These are phyloP conservation scores for Todiramphus saurophagus DNA, from an alignment of 2,113 vertebrate genomes.

Conservation along the genomic window DNA sequence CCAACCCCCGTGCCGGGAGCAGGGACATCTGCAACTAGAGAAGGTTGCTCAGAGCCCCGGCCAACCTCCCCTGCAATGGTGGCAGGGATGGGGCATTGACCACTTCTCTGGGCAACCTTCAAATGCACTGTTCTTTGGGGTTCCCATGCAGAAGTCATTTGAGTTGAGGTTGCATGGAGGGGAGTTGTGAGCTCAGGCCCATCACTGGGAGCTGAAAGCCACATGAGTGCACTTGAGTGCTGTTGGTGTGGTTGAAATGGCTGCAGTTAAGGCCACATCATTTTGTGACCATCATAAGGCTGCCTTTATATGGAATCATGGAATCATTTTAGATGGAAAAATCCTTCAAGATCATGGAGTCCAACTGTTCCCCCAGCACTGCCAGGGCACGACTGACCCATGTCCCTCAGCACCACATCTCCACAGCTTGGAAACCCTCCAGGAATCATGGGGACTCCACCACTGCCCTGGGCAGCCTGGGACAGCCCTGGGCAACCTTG, in stretches of 20 bases:
- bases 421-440: neutral
- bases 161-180: neutral
- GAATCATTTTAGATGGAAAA: neutral
- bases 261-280: accelerated
- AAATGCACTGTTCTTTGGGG: neutral
- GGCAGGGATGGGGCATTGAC: neutral
- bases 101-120: neutral
- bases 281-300: accelerated
- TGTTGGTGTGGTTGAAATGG: too few relatives aligned
- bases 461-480: neutral
- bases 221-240: accelerated
- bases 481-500: neutral
- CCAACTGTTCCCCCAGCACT: neutral
- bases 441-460: neutral
- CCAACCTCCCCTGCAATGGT: neutral
- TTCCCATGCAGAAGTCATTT: neutral
- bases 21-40: neutral
- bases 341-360: neutral
- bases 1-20: neutral
- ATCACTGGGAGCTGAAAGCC: accelerated
- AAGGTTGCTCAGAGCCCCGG: too few relatives aligned
- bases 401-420: neutral
- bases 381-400: too few relatives aligned
- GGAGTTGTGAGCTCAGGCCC: too few relatives aligned
- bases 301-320: neutral